A percentile compares a stretch with the other conserved stretches of the same genome.
Evolutionary conservation across 2,888 invertebrate genomes (phyloP).

Genomic region (Rhingia rostrata): DNA sequence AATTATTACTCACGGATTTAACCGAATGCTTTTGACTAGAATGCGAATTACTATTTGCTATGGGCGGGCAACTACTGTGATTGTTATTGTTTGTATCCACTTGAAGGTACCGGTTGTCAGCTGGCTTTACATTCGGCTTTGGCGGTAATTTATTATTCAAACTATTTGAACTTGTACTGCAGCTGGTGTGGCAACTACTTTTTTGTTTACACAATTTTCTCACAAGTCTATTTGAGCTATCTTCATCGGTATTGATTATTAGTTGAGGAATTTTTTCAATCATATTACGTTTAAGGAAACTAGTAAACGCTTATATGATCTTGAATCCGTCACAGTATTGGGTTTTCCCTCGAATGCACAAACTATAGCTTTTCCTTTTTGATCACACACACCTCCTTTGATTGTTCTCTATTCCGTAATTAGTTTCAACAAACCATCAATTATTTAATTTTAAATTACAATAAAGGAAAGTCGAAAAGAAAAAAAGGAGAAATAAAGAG

Average conservation of each 20-base stretch:
- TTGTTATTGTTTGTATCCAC: slow-evolving; percentile 53
- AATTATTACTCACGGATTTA: slow-evolving; percentile 41
- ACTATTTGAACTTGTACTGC: slow-evolving; percentile 61
- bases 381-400: slow-evolving; percentile 20
- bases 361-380: neutral
- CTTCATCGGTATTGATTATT: slow-evolving; percentile 61
- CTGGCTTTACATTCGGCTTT: slow-evolving; percentile 42
- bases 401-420: slow-evolving; percentile 2
- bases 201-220: slow-evolving; percentile 53
- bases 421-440: slow-evolving; percentile 21
- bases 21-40: slow-evolving; percentile 11
- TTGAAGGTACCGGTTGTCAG: slow-evolving; percentile 76
- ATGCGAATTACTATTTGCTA: slow-evolving; percentile 27
- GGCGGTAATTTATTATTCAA: slow-evolving; percentile 50
- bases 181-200: slow-evolving; percentile 53
- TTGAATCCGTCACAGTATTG: too few relatives aligned
- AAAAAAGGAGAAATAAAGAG: slow-evolving; percentile 14
- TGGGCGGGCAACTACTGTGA: slow-evolving; percentile 21
- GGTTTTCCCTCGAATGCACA: neutral
- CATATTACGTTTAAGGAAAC: slow-evolving; percentile 60
- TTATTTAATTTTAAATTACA: slow-evolving; percentile 29
- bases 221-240: slow-evolving; percentile 40
- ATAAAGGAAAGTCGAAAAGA: slow-evolving; percentile 4
- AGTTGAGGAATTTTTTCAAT: slow-evolving; percentile 67
- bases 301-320: slow-evolving; percentile 1